phyloP scores from a whole-genome alignment of 2,797 vertebrate genomes.

The Psittacula derbiana region DNA sequence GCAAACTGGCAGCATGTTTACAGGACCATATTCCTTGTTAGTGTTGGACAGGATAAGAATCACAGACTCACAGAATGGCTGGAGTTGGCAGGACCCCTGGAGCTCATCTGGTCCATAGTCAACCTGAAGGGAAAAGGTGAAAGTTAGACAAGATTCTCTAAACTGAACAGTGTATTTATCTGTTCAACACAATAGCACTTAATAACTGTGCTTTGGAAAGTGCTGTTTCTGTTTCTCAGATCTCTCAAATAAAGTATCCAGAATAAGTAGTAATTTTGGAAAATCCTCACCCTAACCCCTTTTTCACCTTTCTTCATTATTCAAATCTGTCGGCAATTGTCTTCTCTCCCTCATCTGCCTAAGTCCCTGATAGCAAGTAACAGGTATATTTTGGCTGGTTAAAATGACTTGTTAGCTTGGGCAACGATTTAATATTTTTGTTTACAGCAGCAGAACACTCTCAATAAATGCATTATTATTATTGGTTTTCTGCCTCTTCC shows the following conservation, averaged over 20 bases:
- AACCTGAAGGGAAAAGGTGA: neutral
- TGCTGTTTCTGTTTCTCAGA: neutral
- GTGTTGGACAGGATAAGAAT: neutral
- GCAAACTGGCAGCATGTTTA: neutral
- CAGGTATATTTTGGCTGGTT: neutral
- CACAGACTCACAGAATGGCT: too few species aligned
- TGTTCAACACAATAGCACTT: neutral
- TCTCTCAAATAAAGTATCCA: neutral
- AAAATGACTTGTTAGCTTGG: neutral
- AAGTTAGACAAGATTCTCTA: neutral
- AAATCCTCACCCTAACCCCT: neutral
- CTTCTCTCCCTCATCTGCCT: neutral
- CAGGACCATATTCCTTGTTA: neutral
- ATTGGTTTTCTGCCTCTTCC: neutral
- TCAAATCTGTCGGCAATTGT: neutral
- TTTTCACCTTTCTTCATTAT: neutral
- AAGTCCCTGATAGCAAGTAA: neutral
- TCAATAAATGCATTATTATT: neutral
- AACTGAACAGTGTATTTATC: neutral
- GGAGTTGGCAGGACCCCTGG: neutral
- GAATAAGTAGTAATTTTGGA: neutral
- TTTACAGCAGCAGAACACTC: neutral
- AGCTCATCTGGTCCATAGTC: neutral
- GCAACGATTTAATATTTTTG: neutral
- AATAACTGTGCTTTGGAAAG: neutral